These are phyloP conservation scores for Cyanoramphus novaezelandiae DNA, from an alignment of 2,113 vertebrate genomes.

Conservation along the genomic window DNA sequence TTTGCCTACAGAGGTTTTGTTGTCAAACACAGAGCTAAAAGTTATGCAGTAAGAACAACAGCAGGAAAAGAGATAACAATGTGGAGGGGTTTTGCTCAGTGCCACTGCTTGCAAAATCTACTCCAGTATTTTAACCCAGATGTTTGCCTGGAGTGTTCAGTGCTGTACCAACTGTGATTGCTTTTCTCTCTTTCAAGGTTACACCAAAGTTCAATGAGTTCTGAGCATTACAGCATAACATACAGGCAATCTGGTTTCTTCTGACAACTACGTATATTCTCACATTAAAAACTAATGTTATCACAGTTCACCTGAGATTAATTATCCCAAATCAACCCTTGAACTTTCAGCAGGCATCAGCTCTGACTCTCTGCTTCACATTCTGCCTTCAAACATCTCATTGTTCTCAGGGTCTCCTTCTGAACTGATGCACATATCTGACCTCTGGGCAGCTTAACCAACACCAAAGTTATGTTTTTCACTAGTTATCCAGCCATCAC, in stretches of 20 bases:
- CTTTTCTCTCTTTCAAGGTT: background rate
- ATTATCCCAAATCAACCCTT: background rate
- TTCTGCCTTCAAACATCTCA: background rate
- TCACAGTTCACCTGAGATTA: background rate
- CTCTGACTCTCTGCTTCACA: background rate
- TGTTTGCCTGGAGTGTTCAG: background rate
- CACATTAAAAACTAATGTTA: background rate
- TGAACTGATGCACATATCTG: background rate
- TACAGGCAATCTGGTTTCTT: background rate
- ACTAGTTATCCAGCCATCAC: background rate
- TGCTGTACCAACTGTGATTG: background rate
- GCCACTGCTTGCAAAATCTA: background rate
- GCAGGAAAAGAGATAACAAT: background rate
- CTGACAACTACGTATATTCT: background rate
- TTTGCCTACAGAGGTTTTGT: background rate
- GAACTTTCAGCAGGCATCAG: background rate
- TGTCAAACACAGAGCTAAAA: background rate
- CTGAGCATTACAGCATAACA: background rate
- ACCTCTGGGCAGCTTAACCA: background rate
- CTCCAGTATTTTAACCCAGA: background rate
- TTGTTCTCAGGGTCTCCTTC: background rate
- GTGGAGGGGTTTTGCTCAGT: background rate
- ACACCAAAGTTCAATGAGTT: background rate
- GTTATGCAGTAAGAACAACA: background rate
- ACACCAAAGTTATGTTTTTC: background rate